Evolutionary conservation across 1,140 invertebrate species (phyloP).

Genomic region (Panonychus citri): DNA sequence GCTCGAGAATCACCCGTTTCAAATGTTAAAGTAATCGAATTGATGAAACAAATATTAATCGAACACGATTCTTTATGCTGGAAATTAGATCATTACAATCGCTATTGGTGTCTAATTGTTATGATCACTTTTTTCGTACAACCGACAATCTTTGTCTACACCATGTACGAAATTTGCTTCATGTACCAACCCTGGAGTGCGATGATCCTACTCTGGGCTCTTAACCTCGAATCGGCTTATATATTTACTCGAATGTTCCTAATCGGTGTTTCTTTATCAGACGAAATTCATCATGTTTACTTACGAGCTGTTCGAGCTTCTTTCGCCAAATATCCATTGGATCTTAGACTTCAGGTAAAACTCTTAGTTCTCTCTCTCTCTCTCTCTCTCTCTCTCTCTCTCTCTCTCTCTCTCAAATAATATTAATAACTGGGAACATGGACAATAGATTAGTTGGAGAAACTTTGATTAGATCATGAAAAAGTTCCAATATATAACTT

Average conservation of each 20-base stretch:
- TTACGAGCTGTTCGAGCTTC: neutral
- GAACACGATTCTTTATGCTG: conserved; percentile 9
- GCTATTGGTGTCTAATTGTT: conserved; percentile 5
- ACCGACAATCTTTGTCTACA: neutral
- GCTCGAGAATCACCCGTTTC: neutral
- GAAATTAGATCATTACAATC: conserved; percentile 6
- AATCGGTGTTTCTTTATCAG: neutral
- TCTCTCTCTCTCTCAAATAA: too few relatives aligned
- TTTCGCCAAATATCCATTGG: neutral
- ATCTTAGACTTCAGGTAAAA: neutral
- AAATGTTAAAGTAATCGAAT: neutral
- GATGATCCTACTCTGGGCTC: neutral
- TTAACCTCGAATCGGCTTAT: conserved; percentile 7
- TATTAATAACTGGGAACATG: too few relatives aligned
- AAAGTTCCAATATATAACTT: too few relatives aligned
- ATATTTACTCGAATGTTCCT: conserved; percentile 5
- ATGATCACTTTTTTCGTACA: conserved; percentile 4
- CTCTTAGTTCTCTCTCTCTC: neutral
- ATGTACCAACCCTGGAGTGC: conserved; percentile 2
- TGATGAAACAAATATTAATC: conserved; percentile 3
- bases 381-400: too few relatives aligned
- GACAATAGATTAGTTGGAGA: too few relatives aligned
- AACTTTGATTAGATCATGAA: too few relatives aligned
- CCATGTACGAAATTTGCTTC: conserved; percentile 18
- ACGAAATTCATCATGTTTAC: conserved; percentile 3